A percentile compares a stretch with the other conserved stretches of the same genome.
Conservation (phyloP, 2,113 vertebrate genomes). For the Setophaga coronata region DNA sequence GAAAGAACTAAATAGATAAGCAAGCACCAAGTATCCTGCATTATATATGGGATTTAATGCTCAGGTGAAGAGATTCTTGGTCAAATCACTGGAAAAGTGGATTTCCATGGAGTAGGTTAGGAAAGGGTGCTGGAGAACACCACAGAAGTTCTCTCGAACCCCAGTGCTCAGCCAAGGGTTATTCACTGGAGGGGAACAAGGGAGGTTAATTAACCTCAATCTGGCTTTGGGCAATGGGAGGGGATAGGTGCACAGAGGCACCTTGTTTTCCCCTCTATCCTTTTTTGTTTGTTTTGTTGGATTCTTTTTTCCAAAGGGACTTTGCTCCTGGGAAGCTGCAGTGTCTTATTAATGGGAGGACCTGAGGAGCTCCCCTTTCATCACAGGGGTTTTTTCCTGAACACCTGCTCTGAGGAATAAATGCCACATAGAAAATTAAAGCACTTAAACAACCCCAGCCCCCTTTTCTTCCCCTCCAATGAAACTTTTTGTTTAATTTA, state of each 20-base stretch:
- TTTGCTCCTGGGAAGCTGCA: background rate
- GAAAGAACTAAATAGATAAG: background rate
- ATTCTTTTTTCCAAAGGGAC: too few species aligned
- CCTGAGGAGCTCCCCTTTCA: background rate
- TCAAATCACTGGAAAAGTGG: background rate
- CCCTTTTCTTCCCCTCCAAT: fast-evolving
- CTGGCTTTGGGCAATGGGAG: background rate
- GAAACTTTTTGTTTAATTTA: background rate
- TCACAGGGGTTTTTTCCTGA: background rate
- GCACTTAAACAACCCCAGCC: fast-evolving
- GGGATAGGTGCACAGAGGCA: background rate
- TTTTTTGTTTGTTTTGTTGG: background rate
- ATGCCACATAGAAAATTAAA: background rate
- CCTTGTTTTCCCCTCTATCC: background rate
- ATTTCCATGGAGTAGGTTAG: background rate
- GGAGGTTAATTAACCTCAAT: background rate
- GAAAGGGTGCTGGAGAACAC: background rate
- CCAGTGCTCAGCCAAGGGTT: background rate
- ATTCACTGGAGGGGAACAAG: background rate
- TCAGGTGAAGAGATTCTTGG: background rate
- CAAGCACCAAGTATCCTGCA: background rate
- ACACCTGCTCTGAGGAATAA: background rate
- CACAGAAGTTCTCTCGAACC: background rate
- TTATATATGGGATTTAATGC: background rate
- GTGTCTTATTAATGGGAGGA: fast-evolving